Conservation (phyloP, 1,140 invertebrate species). For the Whitmania pigra region DNA sequence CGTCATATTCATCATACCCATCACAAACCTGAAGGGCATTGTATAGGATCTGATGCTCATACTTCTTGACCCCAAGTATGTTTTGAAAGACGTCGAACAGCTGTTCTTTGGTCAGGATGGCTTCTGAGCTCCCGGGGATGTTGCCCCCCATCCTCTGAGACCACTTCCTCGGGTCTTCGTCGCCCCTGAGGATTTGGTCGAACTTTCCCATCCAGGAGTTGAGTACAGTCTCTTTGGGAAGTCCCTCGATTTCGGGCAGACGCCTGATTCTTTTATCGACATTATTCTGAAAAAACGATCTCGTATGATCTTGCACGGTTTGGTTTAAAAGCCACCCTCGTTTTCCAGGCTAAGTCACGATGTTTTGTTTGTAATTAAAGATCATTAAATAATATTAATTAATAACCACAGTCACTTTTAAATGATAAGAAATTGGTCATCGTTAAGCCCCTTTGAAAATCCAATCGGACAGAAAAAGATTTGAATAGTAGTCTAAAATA, state of each 20-base stretch:
- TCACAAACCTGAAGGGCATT: constrained; percentile 80
- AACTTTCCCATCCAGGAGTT: constrained; percentile 99
- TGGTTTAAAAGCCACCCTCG: too few relatives aligned
- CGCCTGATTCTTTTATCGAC: constrained; percentile 91
- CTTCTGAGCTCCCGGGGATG: constrained; percentile 38
- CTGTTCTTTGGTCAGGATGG: constrained; percentile 44
- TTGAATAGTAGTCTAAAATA: too few relatives aligned
- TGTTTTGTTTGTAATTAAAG: too few relatives aligned
- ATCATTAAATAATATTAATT: too few relatives aligned
- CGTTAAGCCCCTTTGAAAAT: too few relatives aligned
- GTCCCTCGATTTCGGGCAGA: constrained; percentile 93
- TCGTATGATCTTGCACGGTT: too few relatives aligned
- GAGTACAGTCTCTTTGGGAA: constrained; percentile 95
- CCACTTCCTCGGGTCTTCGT: constrained; percentile 42
- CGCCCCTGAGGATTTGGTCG: constrained; percentile 90
- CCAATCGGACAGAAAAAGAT: too few relatives aligned
- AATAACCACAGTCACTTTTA: too few relatives aligned
- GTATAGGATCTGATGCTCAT: constrained; percentile 96
- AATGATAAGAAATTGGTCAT: too few relatives aligned
- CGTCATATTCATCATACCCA: background rate
- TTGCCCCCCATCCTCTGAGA: constrained; percentile 37
- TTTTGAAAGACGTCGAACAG: constrained; percentile 99
- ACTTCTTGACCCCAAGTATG: constrained; percentile 94
- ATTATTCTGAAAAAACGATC: constrained; percentile 52
- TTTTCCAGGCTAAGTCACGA: too few relatives aligned